Evolutionary conservation across 2,113 vertebrate genomes (phyloP), one percentile per base, ranked within the genome.

Genomic region (Hemicordylus capensis): DNA sequence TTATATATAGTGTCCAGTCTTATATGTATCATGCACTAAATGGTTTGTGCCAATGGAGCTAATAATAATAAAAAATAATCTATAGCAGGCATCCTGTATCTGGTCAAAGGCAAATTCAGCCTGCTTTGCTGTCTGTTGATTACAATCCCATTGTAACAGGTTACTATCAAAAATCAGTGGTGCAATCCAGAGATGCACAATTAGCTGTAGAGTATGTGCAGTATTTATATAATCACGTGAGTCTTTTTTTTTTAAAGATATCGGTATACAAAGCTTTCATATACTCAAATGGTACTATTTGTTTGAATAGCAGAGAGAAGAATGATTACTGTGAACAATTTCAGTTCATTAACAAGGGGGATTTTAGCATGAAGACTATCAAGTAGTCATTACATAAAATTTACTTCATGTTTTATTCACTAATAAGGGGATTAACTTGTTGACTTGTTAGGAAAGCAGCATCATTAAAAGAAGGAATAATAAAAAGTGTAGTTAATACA

Each of bases 281-380:
- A 85, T 92, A 87, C 94, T 67, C 66, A 93, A 91, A 80, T 11
- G 3, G 54, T 78, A 17, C 17, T 90, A 87, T 90, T 88, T 84
- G 22, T 93, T 91, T 94, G 78, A 54, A 11, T 76, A 84, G 22
- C 58, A 69, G 72, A 90, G 0, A 69, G 72, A 90, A 0, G 0
- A 42, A 91, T 90, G 86, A 90, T 93, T 94, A 93, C 83, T 92
- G 61, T 89, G 48, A 84, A 94, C 94, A 90, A 82, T 88, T 87
- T 88, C 37, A 83, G 48, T 86, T 95, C 79, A 90, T 93, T 94
- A 93, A 84, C 69, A 91, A 88, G 67, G 87, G 63, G 9, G 83
- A 89, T 91, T 90, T 91, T 90, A 84, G 66, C 85, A 87, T 83
- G 80, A 91, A 93, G 37, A 84, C 85, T 80, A 84, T 90, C 20